These are phyloP conservation scores for Sympetrum striolatum DNA, from an alignment of 2,888 invertebrate species.

Conservation along the genomic window DNA sequence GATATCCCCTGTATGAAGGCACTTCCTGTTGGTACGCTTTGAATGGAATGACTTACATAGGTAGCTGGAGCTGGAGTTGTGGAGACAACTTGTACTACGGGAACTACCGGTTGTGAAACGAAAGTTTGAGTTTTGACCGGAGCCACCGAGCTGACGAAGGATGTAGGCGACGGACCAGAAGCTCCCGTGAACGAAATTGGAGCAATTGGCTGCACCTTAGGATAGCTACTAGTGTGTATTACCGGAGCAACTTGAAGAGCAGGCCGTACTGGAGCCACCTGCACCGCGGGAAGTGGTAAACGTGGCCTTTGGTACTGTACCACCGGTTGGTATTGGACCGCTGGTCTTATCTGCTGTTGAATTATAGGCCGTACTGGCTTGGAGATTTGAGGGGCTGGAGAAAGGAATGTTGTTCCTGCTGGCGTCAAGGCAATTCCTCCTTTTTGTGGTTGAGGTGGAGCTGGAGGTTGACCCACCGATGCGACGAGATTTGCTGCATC, in stretches of 20 bases:
- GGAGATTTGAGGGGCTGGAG: neutral
- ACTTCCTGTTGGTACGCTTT: neutral
- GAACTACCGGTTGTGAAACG: neutral
- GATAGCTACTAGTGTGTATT: neutral
- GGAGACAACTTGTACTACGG: neutral
- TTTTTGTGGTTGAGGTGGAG: conserved; percentile 9
- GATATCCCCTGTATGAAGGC: neutral
- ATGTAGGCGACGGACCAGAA: neutral
- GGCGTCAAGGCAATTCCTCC: neutral
- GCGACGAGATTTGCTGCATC: conserved; percentile 1
- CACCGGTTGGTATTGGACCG: neutral
- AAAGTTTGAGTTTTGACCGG: neutral
- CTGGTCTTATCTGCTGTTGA: neutral
- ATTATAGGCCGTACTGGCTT: neutral
- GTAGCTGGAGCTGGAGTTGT: neutral
- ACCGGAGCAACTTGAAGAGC: neutral
- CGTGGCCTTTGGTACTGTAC: neutral
- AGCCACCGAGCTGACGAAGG: neutral
- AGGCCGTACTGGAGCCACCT: neutral
- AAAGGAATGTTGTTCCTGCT: neutral
- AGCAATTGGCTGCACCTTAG: neutral
- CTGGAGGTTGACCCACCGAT: neutral
- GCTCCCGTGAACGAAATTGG: neutral
- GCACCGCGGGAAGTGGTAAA: neutral
- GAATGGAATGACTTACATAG: neutral